Evolutionary conservation across 2,888 invertebrate species (phyloP), one percentile per base, ranked within the genome.

Genomic region (Diabrotica balteata): DNA sequence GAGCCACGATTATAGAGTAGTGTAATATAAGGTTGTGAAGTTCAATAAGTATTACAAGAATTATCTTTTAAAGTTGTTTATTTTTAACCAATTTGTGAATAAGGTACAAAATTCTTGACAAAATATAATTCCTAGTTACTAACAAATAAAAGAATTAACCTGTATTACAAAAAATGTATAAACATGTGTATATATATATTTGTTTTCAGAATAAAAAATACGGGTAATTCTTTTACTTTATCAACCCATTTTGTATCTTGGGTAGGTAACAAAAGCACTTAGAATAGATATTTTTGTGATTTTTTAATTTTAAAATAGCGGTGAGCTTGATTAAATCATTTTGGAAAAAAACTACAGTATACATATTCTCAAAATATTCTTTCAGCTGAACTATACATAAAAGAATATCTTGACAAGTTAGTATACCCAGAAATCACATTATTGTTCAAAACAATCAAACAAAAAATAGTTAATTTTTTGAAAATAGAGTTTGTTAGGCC

Each of bases 61-160:
- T 59, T 45, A 58, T 55, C 45, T 58, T 68, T 68, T 49, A 59
- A 66, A 67, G 52, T 65, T 66, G 60, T 69, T 66, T 72, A 69
- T 72, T 69, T 69, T 71, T 66, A 68, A 69, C 64, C 69, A 72
- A 71, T 70, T 71, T 66, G 65, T 68, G 73, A 73, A 75, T 78
- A 81, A 80, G 80, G 81, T 81, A 81, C 80, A 79, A 79, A 78
- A 77, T 75, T 76, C 69, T 72, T 54, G 54, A 71, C 69, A 69
- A 72, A 72, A 73, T 62, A 62, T 69, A 69, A 55, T 64, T 63
- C 58, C 58, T 62, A 32, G 32, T 32, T 32, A 69, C 66, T 55
- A 57, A 51, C 43, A 63, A 51, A 47, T 63, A 63, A 58, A 57
- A 55, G 47, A 63, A 49, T 55, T 55, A 32, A 5, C 32, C 32